Evolutionary conservation across 2,113 vertebrate genomes (phyloP), one percentile per base, ranked within the genome.

Genomic region (Glaucidium brasilianum): DNA sequence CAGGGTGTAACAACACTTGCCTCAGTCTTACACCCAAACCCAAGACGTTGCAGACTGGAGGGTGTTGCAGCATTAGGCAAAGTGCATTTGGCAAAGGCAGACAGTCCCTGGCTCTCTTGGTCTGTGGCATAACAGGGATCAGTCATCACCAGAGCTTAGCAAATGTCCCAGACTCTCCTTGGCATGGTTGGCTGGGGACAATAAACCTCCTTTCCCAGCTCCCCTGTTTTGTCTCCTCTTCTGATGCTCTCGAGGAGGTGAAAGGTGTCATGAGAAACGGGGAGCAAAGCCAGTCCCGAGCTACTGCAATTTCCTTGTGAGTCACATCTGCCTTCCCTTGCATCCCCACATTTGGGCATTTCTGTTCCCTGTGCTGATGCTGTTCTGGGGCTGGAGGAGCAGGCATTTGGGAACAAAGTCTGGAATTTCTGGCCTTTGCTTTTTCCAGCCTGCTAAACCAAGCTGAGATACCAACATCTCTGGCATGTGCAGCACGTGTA

Each of bases 401-500:
- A 77, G 52, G 53, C 55, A 58, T 37, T 67, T 32, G 35, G 86
- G 64, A 49, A 19, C 34, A 67, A 50, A 34, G 18, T n/a, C 52
- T 29, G 50, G n/a, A 73, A 21, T 11, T 71, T 15, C 37, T 71
- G n/a, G 14, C 14, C 45, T 75, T 83, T 49, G 12, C 11, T 41
- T 53, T 53, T 35, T 13, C 41, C 41, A 39, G 14, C 12, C 75
- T 62, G 39, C 80, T 68, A 3, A 29, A 12, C 67, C 47, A 35
- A 41, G 13, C 7, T 49, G 68, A 4, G 10, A 7, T 19, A 52
- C 29, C 71, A 53, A 10, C 41, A 9, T 9, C 63, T 68, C 55
- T 30, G 45, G 45, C 39, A 52, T 0, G 0, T 39, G 32, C 75
- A 79, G 41, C 25, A 21, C 0, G 0, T 25, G 19, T 34, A 30